These are phyloP conservation scores for Poeciliopsis infans DNA, from an alignment of 2,797 vertebrate species.

Conservation along the genomic window DNA sequence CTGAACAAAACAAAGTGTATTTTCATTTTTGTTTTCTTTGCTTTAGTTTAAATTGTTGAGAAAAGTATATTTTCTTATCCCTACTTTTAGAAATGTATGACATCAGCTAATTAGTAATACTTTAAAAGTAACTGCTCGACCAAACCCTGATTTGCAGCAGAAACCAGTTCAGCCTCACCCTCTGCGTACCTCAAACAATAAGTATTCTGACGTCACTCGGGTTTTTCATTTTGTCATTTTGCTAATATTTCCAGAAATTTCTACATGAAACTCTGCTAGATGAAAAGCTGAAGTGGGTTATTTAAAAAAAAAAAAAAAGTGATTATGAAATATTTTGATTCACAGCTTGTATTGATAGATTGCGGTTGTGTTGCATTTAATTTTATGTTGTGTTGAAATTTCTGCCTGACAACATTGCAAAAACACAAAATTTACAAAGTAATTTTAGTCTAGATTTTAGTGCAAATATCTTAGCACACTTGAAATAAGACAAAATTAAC, in stretches of 20 bases:
- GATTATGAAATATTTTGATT: not conserved
- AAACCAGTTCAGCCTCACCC: not conserved
- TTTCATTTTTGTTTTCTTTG: not conserved
- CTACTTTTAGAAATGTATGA: not conserved
- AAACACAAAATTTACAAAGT: too few relatives aligned
- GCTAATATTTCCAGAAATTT: not conserved
- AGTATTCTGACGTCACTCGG: not conserved
- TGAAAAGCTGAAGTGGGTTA: not conserved
- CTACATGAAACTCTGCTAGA: not conserved
- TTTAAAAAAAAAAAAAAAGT: not conserved
- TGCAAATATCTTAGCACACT: too few relatives aligned
- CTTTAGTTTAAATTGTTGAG: not conserved
- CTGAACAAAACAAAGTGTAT: not conserved
- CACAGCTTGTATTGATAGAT: not conserved
- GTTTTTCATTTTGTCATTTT: not conserved
- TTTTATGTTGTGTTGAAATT: not conserved
- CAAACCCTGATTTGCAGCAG: constrained; percentile 3
- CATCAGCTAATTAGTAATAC: not conserved
- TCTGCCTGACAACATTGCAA: not conserved
- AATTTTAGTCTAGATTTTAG: too few relatives aligned
- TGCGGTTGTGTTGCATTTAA: not conserved
- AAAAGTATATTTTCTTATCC: not conserved
- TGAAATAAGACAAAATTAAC: too few relatives aligned
- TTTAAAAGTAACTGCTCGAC: not conserved
- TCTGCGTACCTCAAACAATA: not conserved